These are phyloP conservation scores for Chloroceryle aenea DNA, from an alignment of 2,113 vertebrate species.

Conservation along the genomic window DNA sequence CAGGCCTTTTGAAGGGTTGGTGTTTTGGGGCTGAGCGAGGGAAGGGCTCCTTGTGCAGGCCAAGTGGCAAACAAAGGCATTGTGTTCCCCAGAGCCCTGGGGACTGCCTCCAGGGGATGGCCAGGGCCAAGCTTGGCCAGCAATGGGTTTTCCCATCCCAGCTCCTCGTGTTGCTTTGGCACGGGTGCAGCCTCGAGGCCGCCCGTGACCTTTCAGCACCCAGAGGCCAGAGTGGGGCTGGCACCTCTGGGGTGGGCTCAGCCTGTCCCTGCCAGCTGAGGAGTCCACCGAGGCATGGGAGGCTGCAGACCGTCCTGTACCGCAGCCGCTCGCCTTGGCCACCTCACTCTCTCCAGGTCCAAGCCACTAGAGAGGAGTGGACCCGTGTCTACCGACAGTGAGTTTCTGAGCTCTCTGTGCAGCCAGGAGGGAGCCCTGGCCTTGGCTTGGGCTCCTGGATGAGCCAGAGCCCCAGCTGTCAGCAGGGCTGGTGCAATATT, in stretches of 20 bases:
- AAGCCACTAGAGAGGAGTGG: background rate
- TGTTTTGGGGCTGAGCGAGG: background rate
- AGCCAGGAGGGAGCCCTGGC: background rate
- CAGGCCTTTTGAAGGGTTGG: conserved; percentile 11
- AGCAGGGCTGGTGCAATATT: background rate
- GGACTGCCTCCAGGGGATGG: background rate
- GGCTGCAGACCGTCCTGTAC: background rate
- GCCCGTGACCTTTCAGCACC: fast-evolving
- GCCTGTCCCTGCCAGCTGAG: background rate
- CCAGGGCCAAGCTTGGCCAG: background rate
- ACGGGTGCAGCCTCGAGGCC: background rate
- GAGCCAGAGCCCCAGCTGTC: fast-evolving
- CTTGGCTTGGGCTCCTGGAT: background rate
- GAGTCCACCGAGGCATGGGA: fast-evolving
- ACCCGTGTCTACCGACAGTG: fast-evolving
- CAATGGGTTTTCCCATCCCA: background rate
- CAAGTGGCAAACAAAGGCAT: conserved; percentile 30
- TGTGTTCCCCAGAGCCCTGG: conserved; percentile 20
- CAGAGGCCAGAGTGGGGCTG: fast-evolving
- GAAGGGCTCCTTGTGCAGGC: background rate
- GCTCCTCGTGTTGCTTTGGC: background rate
- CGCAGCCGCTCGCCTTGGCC: background rate
- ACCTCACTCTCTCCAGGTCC: fast-evolving
- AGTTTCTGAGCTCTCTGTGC: background rate
- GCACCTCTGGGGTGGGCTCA: background rate